phyloP scores from a whole-genome alignment of 2,888 invertebrate species.

The Microctonus hyperodae region DNA sequence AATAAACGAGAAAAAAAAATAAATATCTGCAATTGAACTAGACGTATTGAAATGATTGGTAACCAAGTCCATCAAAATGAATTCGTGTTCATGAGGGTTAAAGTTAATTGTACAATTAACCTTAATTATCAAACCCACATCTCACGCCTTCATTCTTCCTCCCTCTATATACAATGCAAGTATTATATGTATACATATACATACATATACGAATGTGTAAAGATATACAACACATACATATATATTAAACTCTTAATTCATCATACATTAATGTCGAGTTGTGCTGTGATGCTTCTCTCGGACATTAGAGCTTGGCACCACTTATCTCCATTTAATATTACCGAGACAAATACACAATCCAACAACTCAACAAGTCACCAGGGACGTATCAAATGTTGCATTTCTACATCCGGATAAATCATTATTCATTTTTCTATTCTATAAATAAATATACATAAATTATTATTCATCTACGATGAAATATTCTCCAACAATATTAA shows the following conservation, averaged over 20 bases:
- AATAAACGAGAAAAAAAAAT: neutral
- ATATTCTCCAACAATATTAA: neutral
- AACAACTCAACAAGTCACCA: constrained; percentile 23
- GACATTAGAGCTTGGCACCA: neutral
- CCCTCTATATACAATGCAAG: constrained; percentile 1
- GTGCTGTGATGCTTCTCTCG: neutral
- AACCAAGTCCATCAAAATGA: constrained; percentile 2
- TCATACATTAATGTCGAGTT: neutral
- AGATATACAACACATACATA: neutral
- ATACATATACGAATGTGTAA: neutral
- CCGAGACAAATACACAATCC: constrained; percentile 5
- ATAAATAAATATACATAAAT: neutral
- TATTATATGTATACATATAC: neutral
- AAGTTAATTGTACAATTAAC: constrained; percentile 46
- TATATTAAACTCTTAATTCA: constrained; percentile 4
- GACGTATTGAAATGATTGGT: neutral
- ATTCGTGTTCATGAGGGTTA: constrained; percentile 17
- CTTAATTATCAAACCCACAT: constrained; percentile 41
- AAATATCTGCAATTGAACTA: neutral
- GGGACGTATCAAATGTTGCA: constrained; percentile 13
- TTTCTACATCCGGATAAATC: neutral
- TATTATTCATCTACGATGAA: neutral
- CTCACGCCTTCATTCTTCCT: constrained; percentile 25
- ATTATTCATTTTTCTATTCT: neutral
- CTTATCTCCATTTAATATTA: constrained; percentile 2